phyloP scores from a whole-genome alignment of 2,113 vertebrate genomes.

The Himantopus leucocephalus region DNA sequence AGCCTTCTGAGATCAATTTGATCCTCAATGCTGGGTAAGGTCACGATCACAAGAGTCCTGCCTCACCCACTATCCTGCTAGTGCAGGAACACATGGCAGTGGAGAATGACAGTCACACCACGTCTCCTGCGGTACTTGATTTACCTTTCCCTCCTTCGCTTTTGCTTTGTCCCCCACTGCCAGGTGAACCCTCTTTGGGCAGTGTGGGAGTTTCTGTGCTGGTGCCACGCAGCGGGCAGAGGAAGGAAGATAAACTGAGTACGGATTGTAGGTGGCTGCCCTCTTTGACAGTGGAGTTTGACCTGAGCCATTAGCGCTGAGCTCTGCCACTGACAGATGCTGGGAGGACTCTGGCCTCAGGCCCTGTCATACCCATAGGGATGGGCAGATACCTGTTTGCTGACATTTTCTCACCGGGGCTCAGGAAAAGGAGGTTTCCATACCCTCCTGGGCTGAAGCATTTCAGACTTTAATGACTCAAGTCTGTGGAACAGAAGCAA shows the following conservation, averaged over 20 bases:
- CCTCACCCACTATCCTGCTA: background rate
- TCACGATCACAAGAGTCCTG: fast-evolving
- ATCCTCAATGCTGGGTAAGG: background rate
- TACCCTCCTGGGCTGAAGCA: background rate
- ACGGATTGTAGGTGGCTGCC: fast-evolving
- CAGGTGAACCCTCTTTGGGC: background rate
- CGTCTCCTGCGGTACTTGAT: background rate
- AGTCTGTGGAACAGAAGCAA: conserved; percentile 65
- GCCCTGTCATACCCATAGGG: background rate
- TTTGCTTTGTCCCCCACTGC: background rate
- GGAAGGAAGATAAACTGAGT: background rate
- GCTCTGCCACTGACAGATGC: background rate
- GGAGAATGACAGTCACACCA: background rate
- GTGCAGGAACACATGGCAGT: fast-evolving
- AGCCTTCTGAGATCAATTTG: background rate
- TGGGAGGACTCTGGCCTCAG: background rate
- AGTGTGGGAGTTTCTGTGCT: fast-evolving
- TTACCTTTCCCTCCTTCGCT: background rate
- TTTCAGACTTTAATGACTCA: conserved; percentile 55
- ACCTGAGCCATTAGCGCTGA: background rate
- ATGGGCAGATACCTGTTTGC: background rate
- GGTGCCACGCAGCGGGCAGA: background rate
- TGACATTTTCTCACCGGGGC: background rate
- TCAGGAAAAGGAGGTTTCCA: conserved; percentile 8
- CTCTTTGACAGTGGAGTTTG: background rate